Evolutionary conservation across 2,113 vertebrate genomes (phyloP).

Genomic region (Pelodiscus sinensis): DNA sequence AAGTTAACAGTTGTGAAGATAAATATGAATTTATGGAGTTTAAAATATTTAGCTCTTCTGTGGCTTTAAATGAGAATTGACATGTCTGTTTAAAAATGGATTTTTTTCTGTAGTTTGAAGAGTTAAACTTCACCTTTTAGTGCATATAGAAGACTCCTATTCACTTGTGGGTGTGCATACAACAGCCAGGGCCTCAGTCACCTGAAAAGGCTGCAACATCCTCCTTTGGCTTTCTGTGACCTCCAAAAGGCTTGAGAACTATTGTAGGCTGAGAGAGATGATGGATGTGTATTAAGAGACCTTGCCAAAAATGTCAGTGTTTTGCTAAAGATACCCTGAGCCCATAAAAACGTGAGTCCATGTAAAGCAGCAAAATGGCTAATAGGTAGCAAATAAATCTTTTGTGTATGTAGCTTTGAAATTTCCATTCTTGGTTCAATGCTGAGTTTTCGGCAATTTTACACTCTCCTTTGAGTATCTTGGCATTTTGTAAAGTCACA

Average conservation of each 20-base stretch:
- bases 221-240: not conserved
- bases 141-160: not conserved
- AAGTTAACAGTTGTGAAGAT: not conserved
- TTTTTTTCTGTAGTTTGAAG: not conserved
- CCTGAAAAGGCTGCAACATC: not conserved
- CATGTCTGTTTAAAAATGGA: not conserved
- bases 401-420: not conserved
- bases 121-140: not conserved
- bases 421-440: not conserved
- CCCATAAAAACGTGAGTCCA: not conserved
- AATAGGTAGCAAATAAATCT: not conserved
- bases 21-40: not conserved
- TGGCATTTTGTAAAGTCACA: not conserved
- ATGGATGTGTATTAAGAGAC: not conserved
- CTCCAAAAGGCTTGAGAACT: not conserved
- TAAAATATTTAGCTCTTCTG: not conserved
- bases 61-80: not conserved
- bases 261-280: not conserved
- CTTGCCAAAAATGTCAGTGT: not conserved
- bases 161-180: not conserved
- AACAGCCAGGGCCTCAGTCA: not conserved
- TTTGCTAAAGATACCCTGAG: not conserved
- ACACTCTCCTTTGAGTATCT: not conserved
- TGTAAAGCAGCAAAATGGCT: not conserved
- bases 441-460: not conserved